Evolutionary conservation across 37 sponge, comb jelly and placozoan genomes (phyloP).

Genomic region (Halisarca cf. caerulea): DNA sequence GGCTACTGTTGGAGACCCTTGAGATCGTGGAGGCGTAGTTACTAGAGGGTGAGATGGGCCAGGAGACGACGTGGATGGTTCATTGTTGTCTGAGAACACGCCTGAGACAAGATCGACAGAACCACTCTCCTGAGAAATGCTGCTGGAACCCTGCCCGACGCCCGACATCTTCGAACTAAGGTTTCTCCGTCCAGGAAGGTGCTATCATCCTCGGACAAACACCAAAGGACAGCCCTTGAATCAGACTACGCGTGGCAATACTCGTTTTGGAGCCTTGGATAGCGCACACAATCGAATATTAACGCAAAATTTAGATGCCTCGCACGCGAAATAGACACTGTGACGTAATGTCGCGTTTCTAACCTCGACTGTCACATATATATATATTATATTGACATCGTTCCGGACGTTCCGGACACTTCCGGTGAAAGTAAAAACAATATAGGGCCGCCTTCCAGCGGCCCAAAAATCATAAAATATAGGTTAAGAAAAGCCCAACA

Average conservation of each 20-base stretch:
- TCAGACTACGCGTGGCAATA: background rate
- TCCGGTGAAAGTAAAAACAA: no score
- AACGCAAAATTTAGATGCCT: background rate
- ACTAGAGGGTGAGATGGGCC: background rate
- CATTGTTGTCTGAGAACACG: no score
- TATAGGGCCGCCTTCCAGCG: no score
- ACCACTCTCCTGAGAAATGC: background rate
- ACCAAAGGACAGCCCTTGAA: background rate
- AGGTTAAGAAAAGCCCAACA: no score
- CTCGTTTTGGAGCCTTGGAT: background rate
- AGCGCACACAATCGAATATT: background rate
- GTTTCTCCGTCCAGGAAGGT: background rate
- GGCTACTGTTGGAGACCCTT: background rate
- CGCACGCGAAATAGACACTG: background rate
- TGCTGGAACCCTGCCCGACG: background rate
- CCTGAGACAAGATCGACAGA: background rate
- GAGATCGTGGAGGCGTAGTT: background rate
- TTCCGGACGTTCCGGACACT: no score
- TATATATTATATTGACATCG: no score
- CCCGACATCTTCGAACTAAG: background rate
- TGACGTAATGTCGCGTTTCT: background rate
- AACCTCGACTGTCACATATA: background rate
- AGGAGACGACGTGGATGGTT: constrained; percentile 10
- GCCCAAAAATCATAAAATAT: no score
- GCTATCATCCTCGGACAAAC: background rate